phyloP scores from a whole-genome alignment of 2,888 invertebrate species.

The Conistra vaccinii region DNA sequence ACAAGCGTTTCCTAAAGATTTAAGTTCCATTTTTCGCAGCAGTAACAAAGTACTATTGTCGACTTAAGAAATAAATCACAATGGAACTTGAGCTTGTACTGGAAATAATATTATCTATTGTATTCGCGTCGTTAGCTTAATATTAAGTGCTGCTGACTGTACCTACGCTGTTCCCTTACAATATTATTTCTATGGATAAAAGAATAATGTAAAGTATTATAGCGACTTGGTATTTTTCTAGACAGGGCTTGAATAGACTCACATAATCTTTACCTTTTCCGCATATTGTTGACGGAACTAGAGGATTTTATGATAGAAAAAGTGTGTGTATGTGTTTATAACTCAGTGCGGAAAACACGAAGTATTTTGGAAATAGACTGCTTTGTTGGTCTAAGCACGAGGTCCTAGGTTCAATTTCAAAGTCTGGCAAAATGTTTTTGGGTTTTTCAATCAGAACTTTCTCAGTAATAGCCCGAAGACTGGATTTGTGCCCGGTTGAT shows the following conservation, averaged over 20 bases:
- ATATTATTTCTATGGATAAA: conserved; percentile 17
- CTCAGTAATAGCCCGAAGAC: too few relatives aligned
- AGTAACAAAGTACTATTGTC: conserved; percentile 61
- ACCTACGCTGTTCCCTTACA: conserved; percentile 3
- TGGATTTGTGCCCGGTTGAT: too few relatives aligned
- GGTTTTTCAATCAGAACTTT: too few relatives aligned
- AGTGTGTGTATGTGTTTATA: not conserved
- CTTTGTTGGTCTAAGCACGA: too few relatives aligned
- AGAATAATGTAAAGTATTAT: conserved; percentile 2
- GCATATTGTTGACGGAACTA: not conserved
- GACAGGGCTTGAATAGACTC: not conserved
- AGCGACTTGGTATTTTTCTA: not conserved
- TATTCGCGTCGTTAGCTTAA: conserved; percentile 54
- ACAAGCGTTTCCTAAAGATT: conserved; percentile 25
- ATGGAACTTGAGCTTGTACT: conserved; percentile 52
- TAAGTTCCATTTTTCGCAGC: conserved; percentile 58
- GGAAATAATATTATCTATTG: conserved; percentile 63
- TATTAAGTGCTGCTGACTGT: conserved; percentile 54
- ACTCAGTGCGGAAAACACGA: not conserved
- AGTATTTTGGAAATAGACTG: too few relatives aligned
- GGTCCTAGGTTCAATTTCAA: too few relatives aligned
- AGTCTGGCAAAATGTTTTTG: too few relatives aligned
- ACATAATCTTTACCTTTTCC: not conserved
- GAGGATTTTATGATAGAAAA: not conserved
- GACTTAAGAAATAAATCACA: conserved; percentile 61